Base-by-base conservation (phyloP, 2,888 invertebrate species). In the Sphinx pinastri region DNA sequence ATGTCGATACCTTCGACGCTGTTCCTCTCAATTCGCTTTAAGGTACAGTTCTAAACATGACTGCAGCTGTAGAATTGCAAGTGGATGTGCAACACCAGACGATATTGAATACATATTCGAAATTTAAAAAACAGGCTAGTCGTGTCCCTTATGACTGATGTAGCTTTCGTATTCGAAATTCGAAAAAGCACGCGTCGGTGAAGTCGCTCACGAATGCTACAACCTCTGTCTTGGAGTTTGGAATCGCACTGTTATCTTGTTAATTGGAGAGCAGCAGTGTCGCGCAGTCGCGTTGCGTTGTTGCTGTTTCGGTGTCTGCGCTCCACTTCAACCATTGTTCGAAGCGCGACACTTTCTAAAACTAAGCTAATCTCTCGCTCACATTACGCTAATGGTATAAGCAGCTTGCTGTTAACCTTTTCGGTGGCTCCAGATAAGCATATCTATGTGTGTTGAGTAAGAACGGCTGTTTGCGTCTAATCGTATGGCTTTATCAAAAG, bases 301-400 rank as follows among this genome's bases (percentile, higher is more conserved):
- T 88, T 87, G 85, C 84, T 82, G 81, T 83, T 83, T 83, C 83
- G 79, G 74, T 77, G 74, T 71, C 80, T 84, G 63, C 45, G 86
- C 86, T 87, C 90, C 77, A 88, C 84, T 88, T 87, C 79, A 77
- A 78, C 86, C 80, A 90, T 91, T 90, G 91, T 91, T 89, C 81
- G 80, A 81, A 80, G 81, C 81, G 86, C 85, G 87, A 90, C 91
- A 91, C 92, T 91, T 91, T 91, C 92, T 88, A 89, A 59, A 84
- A 85, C 80, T 55, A 69, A 63, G 38, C 63, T 87, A 88, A 91
- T 89, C 89, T 86, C 75, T 76, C 75, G 75, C 79, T 84, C 80
- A 81, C 83, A 91, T 90, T 86, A 79, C 78, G 85, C 82, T 87
- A 86, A 90, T 89, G 84, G 86, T 79, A 75, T 79, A 79, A 81